Percentiles rank a stretch among this genome's conserved stretches.
These are phyloP conservation scores for Melanotaenia pygmaea DNA, from an alignment of 2,797 vertebrate species.

Conservation along the genomic window DNA sequence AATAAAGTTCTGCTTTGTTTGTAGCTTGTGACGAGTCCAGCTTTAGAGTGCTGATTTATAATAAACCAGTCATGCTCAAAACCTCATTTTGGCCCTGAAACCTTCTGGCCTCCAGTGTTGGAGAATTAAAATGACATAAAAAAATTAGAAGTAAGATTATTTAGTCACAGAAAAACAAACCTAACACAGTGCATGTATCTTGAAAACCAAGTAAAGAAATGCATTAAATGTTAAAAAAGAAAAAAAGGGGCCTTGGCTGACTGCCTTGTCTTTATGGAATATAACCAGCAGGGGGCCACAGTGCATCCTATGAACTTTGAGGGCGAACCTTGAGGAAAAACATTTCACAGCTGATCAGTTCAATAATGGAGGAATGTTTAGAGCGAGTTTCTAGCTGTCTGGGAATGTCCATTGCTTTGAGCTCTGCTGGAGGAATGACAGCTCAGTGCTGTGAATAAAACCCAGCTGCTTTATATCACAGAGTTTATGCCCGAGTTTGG, in stretches of 20 bases:
- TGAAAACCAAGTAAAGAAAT: neutral
- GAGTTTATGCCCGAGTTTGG: constrained; percentile 35
- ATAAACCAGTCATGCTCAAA: neutral
- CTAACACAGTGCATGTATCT: neutral
- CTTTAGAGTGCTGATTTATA: neutral
- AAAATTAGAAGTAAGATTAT: neutral
- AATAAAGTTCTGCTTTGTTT: neutral
- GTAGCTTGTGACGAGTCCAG: neutral
- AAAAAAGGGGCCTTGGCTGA: neutral
- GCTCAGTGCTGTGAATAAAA: constrained; percentile 51
- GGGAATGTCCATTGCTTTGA: constrained; percentile 22
- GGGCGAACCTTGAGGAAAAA: constrained; percentile 8
- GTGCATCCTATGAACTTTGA: constrained; percentile 4
- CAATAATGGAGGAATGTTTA: constrained; percentile 30
- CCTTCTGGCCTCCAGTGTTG: neutral
- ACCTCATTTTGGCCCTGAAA: neutral
- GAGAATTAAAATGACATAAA: neutral
- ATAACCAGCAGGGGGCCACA: constrained; percentile 63
- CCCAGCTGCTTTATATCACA: constrained; percentile 36
- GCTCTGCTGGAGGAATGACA: constrained; percentile 49
- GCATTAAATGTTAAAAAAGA: neutral
- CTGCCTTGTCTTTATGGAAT: constrained; percentile 2
- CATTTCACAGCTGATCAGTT: constrained; percentile 24
- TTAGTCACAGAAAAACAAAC: neutral
- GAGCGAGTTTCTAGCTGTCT: constrained; percentile 21